These are phyloP conservation scores for Nesometra sesokonis DNA, from an alignment of 35 echinoderm and acorn worm species.

Conservation along the genomic window DNA sequence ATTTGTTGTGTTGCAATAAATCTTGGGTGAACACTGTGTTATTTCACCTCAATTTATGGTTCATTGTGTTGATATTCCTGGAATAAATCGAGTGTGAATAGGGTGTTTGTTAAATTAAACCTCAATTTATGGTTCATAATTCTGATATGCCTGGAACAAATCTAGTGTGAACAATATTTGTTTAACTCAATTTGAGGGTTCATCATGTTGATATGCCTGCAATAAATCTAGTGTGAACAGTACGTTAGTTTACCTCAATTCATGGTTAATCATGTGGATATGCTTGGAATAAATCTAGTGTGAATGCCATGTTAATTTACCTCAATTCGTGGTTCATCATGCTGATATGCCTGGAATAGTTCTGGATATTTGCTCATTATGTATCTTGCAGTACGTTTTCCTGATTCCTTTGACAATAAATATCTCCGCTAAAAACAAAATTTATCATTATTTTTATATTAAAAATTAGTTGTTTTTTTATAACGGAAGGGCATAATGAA, in stretches of 20 bases:
- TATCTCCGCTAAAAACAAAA: constrained; percentile 34
- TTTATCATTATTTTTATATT: too few relatives aligned
- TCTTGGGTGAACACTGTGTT: too few relatives aligned
- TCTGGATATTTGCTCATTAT: constrained; percentile 59
- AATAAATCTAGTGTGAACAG: too few relatives aligned
- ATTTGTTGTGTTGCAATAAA: constrained; percentile 41
- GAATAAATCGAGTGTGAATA: constrained; percentile 68
- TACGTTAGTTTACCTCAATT: too few relatives aligned
- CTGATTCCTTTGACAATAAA: constrained; percentile 33
- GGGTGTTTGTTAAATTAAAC: constrained; percentile 19
- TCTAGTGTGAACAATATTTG: too few relatives aligned
- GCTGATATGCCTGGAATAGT: constrained; percentile 45
- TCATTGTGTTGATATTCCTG: constrained; percentile 36
- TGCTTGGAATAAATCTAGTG: constrained; percentile 57
- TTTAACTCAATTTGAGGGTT: too few relatives aligned
- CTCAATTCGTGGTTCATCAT: constrained; percentile 80
- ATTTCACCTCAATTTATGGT: too few relatives aligned
- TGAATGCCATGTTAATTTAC: constrained; percentile 22
- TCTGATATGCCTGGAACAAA: too few relatives aligned
- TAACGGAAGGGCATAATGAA: too few relatives aligned
- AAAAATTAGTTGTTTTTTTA: too few relatives aligned
- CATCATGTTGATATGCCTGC: too few relatives aligned
- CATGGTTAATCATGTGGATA: too few relatives aligned
- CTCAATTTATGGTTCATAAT: constrained; percentile 77
- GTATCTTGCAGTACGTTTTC: constrained; percentile 59